phyloP scores from a whole-genome alignment of 1,140 invertebrate genomes.

The Mesaphorura yosii region DNA sequence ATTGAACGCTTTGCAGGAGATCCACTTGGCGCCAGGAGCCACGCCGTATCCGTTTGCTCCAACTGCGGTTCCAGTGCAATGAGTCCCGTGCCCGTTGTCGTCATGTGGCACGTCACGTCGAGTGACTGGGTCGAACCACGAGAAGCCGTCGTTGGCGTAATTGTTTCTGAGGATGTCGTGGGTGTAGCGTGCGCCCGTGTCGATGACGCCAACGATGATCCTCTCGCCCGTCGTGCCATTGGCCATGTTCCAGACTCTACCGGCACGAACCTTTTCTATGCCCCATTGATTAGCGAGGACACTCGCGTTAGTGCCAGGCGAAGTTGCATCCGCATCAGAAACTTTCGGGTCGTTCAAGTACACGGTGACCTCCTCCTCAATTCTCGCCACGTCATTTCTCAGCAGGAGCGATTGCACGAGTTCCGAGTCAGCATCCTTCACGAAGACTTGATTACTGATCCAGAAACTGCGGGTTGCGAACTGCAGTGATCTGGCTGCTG shows the following conservation, averaged over 20 bases:
- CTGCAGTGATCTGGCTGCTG: no score
- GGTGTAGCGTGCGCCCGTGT: conserved; percentile 13
- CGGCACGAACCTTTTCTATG: conserved; percentile 7
- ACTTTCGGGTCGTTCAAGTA: no score
- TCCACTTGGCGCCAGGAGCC: conserved; percentile 16
- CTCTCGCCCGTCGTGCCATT: background rate
- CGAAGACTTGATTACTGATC: background rate
- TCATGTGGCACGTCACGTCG: conserved; percentile 6
- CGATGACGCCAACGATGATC: conserved; percentile 13
- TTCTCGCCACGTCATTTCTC: no score
- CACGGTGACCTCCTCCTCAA: no score
- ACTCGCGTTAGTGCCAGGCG: no score
- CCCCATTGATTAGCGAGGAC: no score
- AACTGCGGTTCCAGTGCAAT: conserved; percentile 9
- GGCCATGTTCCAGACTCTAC: background rate
- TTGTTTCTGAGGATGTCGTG: conserved; percentile 13
- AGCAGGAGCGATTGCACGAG: no score
- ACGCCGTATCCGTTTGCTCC: conserved; percentile 12
- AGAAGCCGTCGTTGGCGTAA: background rate
- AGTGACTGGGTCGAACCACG: conserved; percentile 11
- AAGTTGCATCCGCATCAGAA: no score
- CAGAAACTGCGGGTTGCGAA: no score
- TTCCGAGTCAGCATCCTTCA: background rate
- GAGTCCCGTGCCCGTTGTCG: conserved; percentile 17
- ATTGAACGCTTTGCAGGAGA: conserved; percentile 15